These are phyloP conservation scores for Crax fasciolata DNA, from an alignment of 2,797 vertebrate genomes.

Conservation along the genomic window DNA sequence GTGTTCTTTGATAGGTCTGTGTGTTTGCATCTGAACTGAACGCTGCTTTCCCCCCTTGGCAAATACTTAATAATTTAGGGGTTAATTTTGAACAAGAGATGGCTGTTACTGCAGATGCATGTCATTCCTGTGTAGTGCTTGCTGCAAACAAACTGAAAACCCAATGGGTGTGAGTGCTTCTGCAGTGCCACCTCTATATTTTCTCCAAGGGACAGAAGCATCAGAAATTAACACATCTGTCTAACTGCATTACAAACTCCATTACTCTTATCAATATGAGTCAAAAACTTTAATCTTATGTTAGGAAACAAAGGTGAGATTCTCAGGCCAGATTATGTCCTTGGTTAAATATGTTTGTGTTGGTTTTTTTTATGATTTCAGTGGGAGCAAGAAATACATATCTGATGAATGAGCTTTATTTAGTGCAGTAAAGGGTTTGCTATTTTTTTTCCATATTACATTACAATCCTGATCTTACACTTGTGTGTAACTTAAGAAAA, in stretches of 20 bases:
- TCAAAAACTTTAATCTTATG: background rate
- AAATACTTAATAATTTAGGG: background rate
- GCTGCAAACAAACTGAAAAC: background rate
- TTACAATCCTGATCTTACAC: background rate
- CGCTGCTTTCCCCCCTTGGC: background rate
- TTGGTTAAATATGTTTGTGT: background rate
- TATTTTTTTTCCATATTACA: background rate
- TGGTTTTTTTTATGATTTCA: background rate
- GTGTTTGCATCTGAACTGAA: background rate
- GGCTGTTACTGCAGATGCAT: background rate
- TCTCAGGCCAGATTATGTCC: background rate
- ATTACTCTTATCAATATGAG: background rate
- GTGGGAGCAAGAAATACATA: background rate
- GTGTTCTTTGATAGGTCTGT: background rate
- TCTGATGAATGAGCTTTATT: background rate
- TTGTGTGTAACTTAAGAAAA: background rate
- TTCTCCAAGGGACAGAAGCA: background rate
- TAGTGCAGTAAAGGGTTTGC: background rate
- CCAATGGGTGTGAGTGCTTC: background rate
- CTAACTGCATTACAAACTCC: background rate
- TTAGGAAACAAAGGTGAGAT: background rate
- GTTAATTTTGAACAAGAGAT: background rate
- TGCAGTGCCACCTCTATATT: background rate
- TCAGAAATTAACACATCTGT: background rate
- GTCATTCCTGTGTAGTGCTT: background rate